Evolutionary conservation across 2,888 invertebrate genomes (phyloP).

Genomic region (Rhagonycha fulva): DNA sequence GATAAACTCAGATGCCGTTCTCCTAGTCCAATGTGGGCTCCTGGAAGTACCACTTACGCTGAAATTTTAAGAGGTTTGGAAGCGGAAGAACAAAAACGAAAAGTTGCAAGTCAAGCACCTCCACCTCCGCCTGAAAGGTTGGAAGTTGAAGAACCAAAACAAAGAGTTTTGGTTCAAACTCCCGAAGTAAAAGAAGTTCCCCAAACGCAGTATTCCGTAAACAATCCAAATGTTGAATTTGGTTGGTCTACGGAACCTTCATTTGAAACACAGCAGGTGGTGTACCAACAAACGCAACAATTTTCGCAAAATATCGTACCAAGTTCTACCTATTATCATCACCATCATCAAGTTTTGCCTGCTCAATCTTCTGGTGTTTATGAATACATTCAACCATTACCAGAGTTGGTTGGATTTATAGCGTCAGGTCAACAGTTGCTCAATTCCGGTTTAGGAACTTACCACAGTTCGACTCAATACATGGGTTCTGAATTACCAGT

Average conservation of each 20-base stretch:
- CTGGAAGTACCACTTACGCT: conserved; percentile 77
- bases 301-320: conserved; percentile 19
- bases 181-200: not conserved
- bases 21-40: conserved; percentile 74
- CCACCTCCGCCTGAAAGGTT: not conserved
- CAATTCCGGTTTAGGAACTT: conserved; percentile 58
- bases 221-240: not conserved
- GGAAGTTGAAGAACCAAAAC: conserved; percentile 9
- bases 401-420: conserved; percentile 59
- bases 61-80: conserved; percentile 71
- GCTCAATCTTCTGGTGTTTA: conserved; percentile 46
- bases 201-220: not conserved
- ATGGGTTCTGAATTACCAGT: conserved; percentile 30
- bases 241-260: not conserved
- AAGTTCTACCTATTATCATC: conserved; percentile 22
- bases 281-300: conserved; percentile 40
- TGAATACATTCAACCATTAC: conserved; percentile 56
- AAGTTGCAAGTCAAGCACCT: not conserved
- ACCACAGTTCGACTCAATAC: conserved; percentile 44
- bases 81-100: conserved; percentile 5
- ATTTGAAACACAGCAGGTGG: conserved; percentile 30
- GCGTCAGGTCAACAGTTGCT: conserved; percentile 55
- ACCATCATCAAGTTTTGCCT: conserved; percentile 23
- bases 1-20: conserved; percentile 59
- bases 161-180: not conserved